Evolutionary conservation across 1,140 invertebrate genomes (phyloP).

Genomic region (Physella acuta): DNA sequence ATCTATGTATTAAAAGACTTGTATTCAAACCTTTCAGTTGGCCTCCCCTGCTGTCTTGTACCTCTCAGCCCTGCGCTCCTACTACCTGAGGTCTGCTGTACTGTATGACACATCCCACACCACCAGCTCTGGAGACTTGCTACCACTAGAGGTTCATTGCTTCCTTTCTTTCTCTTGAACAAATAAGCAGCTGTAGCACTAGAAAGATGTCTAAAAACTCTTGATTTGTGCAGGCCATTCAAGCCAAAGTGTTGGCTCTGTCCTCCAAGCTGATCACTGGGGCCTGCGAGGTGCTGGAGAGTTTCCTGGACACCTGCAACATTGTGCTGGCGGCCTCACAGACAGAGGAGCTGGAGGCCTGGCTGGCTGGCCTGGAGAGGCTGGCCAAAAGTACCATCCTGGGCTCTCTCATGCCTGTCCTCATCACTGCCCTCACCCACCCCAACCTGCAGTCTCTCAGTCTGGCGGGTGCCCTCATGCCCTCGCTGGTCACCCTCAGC

Average conservation of each 20-base stretch:
- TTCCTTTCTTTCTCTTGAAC: constrained; percentile 3
- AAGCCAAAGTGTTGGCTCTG: constrained; percentile 36
- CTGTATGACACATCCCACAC: constrained; percentile 29
- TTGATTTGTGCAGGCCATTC: constrained; percentile 38
- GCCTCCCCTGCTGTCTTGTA: constrained; percentile 53
- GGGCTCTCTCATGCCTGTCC: constrained; percentile 55
- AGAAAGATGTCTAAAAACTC: too few relatives aligned
- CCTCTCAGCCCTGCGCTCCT: constrained; percentile 52
- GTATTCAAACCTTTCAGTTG: constrained; percentile 44
- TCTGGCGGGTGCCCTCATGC: constrained; percentile 54
- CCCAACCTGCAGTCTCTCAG: constrained; percentile 44
- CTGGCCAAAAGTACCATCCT: constrained; percentile 56
- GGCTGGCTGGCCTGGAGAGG: constrained; percentile 52
- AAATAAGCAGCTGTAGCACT: too few relatives aligned
- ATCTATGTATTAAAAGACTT: too few relatives aligned
- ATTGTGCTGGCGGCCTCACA: constrained; percentile 39
- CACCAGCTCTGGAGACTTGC: background rate
- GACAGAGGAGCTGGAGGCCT: constrained; percentile 43
- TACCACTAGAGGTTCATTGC: background rate
- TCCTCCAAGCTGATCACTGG: constrained; percentile 47
- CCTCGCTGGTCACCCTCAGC: constrained; percentile 53
- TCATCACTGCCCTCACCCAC: constrained; percentile 55
- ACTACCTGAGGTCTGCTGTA: constrained; percentile 47
- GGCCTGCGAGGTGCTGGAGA: constrained; percentile 52
- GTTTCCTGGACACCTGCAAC: constrained; percentile 50